Conservation (phyloP, 2,113 vertebrate species). For the Notothenia rossii region DNA sequence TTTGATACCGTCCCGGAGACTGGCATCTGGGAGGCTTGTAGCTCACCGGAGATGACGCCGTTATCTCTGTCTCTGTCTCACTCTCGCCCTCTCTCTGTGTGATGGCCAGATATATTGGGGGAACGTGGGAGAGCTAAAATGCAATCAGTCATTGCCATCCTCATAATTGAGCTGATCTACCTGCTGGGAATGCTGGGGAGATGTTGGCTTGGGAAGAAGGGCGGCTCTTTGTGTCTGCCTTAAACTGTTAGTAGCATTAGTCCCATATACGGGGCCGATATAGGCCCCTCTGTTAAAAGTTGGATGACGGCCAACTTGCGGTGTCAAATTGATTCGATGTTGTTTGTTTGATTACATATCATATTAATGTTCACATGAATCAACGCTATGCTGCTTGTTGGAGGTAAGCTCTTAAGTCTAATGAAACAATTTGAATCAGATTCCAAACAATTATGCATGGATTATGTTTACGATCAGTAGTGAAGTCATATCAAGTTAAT, state of each 20-base stretch:
- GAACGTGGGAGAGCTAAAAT: conserved; percentile 76
- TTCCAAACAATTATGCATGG: conserved; percentile 43
- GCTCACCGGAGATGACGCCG: conserved; percentile 68
- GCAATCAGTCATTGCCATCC: conserved; percentile 80
- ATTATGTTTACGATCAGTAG: conserved; percentile 27
- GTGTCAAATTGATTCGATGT: conserved; percentile 41
- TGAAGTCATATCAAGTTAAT: conserved; percentile 30
- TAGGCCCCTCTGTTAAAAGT: conserved; percentile 42
- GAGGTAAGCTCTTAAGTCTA: conserved; percentile 37
- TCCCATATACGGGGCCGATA: conserved; percentile 42
- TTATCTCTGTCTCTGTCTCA: conserved; percentile 51
- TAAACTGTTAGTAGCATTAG: conserved; percentile 58
- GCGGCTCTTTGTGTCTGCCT: conserved; percentile 67
- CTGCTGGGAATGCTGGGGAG: conserved; percentile 71
- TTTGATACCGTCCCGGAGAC: conserved; percentile 78
- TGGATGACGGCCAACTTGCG: conserved; percentile 53
- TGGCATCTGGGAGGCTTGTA: conserved; percentile 77
- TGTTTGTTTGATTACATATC: conserved; percentile 50
- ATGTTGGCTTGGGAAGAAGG: conserved; percentile 60
- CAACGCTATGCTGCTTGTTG: conserved; percentile 31
- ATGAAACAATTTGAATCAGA: conserved; percentile 34
- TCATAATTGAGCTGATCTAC: conserved; percentile 81
- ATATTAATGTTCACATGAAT: conserved; percentile 51
- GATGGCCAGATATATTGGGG: conserved; percentile 73
- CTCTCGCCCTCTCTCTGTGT: conserved; percentile 45